phyloP scores from a whole-genome alignment of 2,797 vertebrate genomes.

The Gorsachius magnificus region DNA sequence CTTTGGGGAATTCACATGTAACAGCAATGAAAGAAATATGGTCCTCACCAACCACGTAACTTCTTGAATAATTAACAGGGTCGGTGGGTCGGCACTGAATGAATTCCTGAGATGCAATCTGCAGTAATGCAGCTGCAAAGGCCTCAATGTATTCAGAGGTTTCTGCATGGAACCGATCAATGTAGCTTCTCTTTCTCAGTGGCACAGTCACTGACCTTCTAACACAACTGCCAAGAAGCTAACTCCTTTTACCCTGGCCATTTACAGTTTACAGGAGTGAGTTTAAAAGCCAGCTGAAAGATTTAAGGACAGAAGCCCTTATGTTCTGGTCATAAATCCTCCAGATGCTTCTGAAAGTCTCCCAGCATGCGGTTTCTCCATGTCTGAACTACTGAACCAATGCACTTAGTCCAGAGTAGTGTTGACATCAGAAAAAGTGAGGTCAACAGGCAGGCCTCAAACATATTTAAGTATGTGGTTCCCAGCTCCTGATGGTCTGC shows the following conservation, averaged over 20 bases:
- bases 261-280: neutral
- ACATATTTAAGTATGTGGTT: neutral
- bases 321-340: neutral
- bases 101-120: neutral
- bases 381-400: neutral
- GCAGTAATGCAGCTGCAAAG: neutral
- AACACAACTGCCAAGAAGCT: neutral
- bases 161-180: neutral
- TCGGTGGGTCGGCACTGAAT: neutral
- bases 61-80: neutral
- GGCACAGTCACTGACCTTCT: neutral
- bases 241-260: neutral
- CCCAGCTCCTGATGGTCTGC: neutral
- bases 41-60: neutral
- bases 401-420: neutral
- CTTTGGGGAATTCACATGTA: neutral
- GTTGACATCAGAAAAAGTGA: neutral
- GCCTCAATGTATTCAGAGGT: neutral
- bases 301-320: neutral
- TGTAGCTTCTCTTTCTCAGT: neutral
- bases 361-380: neutral
- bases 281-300: neutral
- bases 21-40: neutral
- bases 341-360: neutral
- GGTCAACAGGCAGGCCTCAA: neutral